These are phyloP conservation scores for Anthonomus grandis DNA, from an alignment of 1,140 invertebrate genomes.

Conservation along the genomic window DNA sequence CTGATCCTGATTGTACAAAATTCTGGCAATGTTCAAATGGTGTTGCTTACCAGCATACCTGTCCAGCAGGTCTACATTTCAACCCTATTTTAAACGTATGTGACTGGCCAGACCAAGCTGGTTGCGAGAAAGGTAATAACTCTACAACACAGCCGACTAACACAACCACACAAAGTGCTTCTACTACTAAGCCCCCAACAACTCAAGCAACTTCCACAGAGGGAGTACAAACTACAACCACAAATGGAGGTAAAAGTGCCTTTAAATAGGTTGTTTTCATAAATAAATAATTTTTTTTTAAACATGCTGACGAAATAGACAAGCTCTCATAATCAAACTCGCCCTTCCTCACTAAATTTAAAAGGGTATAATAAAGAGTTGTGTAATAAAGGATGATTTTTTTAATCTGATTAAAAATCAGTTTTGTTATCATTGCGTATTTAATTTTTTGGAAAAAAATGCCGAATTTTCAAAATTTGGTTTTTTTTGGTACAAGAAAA, in stretches of 20 bases:
- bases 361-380: too few species aligned
- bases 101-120: slow-evolving; percentile 49
- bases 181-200: not conserved
- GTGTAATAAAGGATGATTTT: too few species aligned
- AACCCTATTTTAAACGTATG: slow-evolving; percentile 53
- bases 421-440: too few species aligned
- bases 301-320: too few species aligned
- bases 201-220: not conserved
- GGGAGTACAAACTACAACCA: not conserved
- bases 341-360: too few species aligned
- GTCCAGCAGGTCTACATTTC: slow-evolving; percentile 54
- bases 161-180: not conserved
- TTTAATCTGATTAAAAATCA: too few species aligned
- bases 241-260: not conserved
- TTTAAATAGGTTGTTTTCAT: too few species aligned
- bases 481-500: too few species aligned
- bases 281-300: too few species aligned
- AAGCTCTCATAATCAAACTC: too few species aligned
- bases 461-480: too few species aligned
- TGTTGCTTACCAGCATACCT: slow-evolving; percentile 48
- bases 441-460: too few species aligned
- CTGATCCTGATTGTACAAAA: slow-evolving; percentile 50
- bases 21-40: slow-evolving; percentile 58
- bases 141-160: not conserved
- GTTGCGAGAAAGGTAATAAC: not conserved